Conservation (phyloP, 2,113 vertebrate species). For the Oreamnos americanus region DNA sequence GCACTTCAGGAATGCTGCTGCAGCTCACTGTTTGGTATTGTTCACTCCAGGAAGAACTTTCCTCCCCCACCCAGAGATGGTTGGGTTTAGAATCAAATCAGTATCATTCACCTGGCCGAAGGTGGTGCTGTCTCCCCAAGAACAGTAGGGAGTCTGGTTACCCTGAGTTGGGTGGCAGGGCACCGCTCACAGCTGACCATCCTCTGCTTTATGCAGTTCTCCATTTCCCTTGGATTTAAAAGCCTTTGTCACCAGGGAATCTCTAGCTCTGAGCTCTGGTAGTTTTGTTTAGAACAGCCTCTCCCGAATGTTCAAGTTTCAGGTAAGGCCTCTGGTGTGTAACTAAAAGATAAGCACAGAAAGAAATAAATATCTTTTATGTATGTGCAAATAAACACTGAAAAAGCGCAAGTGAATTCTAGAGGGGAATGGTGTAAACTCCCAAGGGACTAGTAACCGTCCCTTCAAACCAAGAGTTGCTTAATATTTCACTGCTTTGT, state of each 20-base stretch:
- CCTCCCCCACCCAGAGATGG: background rate
- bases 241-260: constrained; percentile 37
- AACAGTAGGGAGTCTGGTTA: background rate
- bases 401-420: background rate
- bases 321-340: constrained; percentile 15
- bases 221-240: constrained; percentile 6
- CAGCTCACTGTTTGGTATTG: too few species aligned
- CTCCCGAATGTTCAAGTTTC: constrained; percentile 47
- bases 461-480: background rate
- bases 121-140: background rate
- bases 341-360: constrained; percentile 22
- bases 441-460: background rate
- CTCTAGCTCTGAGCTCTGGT: background rate
- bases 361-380: constrained; percentile 37
- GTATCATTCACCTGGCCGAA: background rate
- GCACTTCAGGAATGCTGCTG: rapidly evolving
- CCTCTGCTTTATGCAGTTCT: background rate
- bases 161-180: background rate
- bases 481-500: background rate
- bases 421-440: background rate
- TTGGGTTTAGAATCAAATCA: background rate
- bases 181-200: background rate
- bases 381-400: background rate
- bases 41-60: background rate
- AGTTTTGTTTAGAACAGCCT: constrained; percentile 32